phyloP scores from a whole-genome alignment of 23 tunicate species.

The Ciona savignyi region DNA sequence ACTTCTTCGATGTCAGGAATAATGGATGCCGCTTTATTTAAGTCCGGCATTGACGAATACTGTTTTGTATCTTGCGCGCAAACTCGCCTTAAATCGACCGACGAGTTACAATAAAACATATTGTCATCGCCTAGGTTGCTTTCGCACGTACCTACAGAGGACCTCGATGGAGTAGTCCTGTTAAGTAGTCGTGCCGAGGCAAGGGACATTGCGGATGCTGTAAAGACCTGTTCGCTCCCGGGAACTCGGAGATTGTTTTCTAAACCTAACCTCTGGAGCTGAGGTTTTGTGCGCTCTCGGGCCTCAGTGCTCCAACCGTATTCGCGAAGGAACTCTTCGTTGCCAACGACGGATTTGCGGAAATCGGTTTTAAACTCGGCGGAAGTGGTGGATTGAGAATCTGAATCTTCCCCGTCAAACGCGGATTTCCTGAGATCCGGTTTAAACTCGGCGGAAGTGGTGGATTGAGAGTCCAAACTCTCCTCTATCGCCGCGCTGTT shows the following conservation, averaged over 20 bases:
- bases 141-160: not conserved
- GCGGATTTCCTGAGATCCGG: not conserved
- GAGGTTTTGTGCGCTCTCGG: not conserved
- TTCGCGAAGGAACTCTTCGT: not conserved
- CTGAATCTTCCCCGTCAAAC: not conserved
- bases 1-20: not conserved
- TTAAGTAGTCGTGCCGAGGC: not conserved
- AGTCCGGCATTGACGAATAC: not conserved
- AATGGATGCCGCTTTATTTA: not conserved
- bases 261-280: not conserved
- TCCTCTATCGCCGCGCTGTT: too few relatives aligned
- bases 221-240: not conserved
- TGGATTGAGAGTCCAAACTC: too few relatives aligned
- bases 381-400: not conserved
- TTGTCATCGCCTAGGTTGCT: not conserved
- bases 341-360: not conserved
- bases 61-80: not conserved
- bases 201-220: not conserved
- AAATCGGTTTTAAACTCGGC: not conserved
- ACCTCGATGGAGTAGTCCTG: not conserved
- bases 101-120: not conserved
- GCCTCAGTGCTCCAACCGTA: not conserved
- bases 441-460: not conserved
- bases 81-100: not conserved
- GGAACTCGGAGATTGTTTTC: not conserved